Evolutionary conservation across 2,113 vertebrate genomes (phyloP).

Genomic region (Arenaria interpres): DNA sequence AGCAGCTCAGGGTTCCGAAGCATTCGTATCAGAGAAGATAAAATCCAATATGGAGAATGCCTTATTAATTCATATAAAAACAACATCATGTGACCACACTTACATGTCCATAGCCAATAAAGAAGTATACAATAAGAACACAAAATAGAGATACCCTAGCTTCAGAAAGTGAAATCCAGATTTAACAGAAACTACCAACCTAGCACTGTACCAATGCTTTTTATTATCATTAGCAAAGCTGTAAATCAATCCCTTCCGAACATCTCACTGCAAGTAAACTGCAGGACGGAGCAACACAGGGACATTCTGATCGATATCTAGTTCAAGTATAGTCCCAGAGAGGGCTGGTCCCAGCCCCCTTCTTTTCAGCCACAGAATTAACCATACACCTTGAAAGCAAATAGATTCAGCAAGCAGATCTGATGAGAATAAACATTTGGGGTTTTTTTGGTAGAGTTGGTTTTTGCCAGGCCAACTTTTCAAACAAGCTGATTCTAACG

Average conservation of each 20-base stretch:
- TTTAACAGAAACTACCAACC: neutral
- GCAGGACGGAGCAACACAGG: neutral
- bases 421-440: neutral
- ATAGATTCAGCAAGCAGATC: neutral
- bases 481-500: neutral
- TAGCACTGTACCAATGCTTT: neutral
- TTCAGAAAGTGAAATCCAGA: neutral
- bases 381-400: neutral
- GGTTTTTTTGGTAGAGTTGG: neutral
- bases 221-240: neutral
- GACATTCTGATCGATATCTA: neutral
- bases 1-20: neutral
- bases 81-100: neutral
- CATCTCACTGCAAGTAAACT: neutral
- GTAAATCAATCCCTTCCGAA: neutral
- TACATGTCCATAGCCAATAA: neutral
- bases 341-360: neutral
- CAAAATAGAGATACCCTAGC: neutral
- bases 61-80: neutral
- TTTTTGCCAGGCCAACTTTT: neutral
- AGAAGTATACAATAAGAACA: neutral
- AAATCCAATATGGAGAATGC: neutral
- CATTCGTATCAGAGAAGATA: neutral
- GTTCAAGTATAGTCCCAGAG: rapidly evolving
- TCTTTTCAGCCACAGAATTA: neutral